These are phyloP conservation scores for Danio rerio DNA, from an alignment of 2,113 vertebrate genomes.

Conservation along the genomic window DNA sequence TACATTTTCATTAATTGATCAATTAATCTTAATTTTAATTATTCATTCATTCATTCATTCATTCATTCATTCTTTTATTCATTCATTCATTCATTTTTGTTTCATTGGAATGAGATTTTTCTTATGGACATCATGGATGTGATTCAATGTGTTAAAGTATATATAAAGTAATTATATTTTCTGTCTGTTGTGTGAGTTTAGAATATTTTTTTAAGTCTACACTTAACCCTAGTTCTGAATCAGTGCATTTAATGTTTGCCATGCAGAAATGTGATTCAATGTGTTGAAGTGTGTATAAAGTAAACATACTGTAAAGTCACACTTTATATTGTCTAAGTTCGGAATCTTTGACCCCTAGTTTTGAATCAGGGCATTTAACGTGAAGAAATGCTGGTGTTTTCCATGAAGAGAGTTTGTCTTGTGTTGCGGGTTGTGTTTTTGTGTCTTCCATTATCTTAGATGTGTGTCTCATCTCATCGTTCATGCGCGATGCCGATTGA, in stretches of 20 bases:
- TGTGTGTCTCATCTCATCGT: slow-evolving; percentile 38
- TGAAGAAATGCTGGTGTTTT: background rate
- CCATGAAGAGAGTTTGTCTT: background rate
- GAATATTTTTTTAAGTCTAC: background rate
- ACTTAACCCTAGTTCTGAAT: background rate
- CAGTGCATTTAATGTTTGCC: background rate
- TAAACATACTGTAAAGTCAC: too few relatives aligned
- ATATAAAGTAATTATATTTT: background rate
- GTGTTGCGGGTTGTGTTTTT: background rate
- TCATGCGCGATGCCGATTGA: slow-evolving; percentile 30
- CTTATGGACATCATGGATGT: background rate
- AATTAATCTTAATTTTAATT: too few relatives aligned
- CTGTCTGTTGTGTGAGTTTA: background rate
- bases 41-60: too few relatives aligned
- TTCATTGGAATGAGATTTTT: too few relatives aligned
- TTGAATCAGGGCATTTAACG: background rate
- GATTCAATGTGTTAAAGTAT: too few relatives aligned
- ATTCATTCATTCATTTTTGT: too few relatives aligned
- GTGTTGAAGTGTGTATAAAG: too few relatives aligned
- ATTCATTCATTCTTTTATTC: too few relatives aligned
- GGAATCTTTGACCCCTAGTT: background rate
- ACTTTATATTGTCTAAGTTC: background rate
- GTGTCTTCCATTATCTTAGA: slow-evolving; percentile 44
- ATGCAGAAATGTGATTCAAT: background rate
- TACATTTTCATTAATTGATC: too few relatives aligned